Percentiles rank a stretch among this genome's conserved stretches.
Evolutionary conservation across 2,888 invertebrate genomes (phyloP).

Genomic region (Acanthopleura granulata): DNA sequence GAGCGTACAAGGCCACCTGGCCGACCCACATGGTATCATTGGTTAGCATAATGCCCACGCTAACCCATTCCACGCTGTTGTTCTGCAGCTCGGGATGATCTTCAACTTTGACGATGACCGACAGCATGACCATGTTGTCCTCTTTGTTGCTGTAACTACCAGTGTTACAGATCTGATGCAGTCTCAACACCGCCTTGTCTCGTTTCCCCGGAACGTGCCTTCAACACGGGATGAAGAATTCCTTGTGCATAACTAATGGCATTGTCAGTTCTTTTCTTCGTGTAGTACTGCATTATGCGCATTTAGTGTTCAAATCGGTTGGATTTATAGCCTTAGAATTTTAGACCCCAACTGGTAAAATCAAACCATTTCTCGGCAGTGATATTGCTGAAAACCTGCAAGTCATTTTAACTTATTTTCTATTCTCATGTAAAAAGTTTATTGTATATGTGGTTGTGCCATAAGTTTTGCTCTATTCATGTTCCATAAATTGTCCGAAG

Average conservation of each 20-base stretch:
- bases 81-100: conserved; percentile 32
- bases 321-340: too few relatives aligned
- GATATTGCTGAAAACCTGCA: background rate
- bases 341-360: too few relatives aligned
- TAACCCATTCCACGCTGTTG: conserved; percentile 35
- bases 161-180: conserved; percentile 45
- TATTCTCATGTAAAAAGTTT: background rate
- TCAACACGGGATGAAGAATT: background rate
- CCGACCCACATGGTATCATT: conserved; percentile 45
- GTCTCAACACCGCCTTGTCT: conserved; percentile 41
- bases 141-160: conserved; percentile 25
- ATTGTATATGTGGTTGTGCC: background rate
- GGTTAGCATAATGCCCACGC: conserved; percentile 45
- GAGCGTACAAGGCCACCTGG: conserved; percentile 33
- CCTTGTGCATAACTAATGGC: too few relatives aligned
- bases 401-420: background rate
- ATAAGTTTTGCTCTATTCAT: too few relatives aligned
- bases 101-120: conserved; percentile 37
- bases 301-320: too few relatives aligned
- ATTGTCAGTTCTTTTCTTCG: too few relatives aligned
- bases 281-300: too few relatives aligned
- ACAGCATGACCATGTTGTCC: conserved; percentile 41
- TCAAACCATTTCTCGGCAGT: too few relatives aligned
- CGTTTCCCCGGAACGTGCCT: conserved; percentile 35
- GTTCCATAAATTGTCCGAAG: too few relatives aligned